Evolutionary conservation across 2,797 vertebrate genomes (phyloP).

Genomic region (Cuculus canorus): DNA sequence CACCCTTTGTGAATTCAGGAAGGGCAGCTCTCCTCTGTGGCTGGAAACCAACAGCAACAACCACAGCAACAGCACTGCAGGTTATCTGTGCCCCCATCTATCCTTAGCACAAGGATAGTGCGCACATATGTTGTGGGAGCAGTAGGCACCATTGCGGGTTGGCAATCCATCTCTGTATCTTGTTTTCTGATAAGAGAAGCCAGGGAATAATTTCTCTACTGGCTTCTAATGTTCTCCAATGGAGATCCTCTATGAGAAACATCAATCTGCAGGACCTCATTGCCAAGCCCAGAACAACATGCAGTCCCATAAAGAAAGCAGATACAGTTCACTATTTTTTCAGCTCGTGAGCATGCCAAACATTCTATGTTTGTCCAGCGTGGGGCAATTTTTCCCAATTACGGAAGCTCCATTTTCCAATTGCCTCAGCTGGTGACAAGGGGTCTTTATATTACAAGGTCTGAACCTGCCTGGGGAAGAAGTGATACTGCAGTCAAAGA

Average conservation of each 20-base stretch:
- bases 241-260: neutral
- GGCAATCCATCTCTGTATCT: neutral
- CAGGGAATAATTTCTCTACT: neutral
- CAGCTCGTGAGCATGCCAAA: neutral
- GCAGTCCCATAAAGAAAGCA: neutral
- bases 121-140: neutral
- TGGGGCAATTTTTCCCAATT: neutral
- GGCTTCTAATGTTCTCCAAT: neutral
- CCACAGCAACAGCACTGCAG: neutral
- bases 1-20: constrained; percentile 43
- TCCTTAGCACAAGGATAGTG: neutral
- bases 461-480: neutral
- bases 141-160: neutral
- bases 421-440: neutral
- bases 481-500: neutral
- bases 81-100: constrained; percentile 25
- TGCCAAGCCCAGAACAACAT: neutral
- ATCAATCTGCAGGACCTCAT: neutral
- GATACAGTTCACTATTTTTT: neutral
- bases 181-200: constrained; percentile 1
- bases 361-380: neutral
- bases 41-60: constrained; percentile 23
- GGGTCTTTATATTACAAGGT: neutral
- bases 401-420: neutral
- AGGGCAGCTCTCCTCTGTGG: constrained; percentile 29